Evolutionary conservation across 2,888 invertebrate genomes (phyloP), one percentile per base, ranked within the genome.

Genomic region (Marasmarcha lunaedactyla): DNA sequence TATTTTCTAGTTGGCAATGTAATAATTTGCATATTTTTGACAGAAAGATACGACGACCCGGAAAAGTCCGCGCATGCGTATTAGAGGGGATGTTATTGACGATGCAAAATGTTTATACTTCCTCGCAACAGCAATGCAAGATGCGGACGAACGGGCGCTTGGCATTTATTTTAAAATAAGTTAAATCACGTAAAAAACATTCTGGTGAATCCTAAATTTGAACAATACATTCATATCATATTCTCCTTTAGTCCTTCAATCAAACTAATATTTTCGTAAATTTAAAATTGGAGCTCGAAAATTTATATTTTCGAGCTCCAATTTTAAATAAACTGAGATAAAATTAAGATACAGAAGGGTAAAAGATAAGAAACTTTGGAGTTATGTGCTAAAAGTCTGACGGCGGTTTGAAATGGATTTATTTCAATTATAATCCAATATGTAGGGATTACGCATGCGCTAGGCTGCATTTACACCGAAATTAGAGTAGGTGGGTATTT

Each of bases 21-120:
- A 70, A 68, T 70, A 74, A 83, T 83, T 83, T 78, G 77, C 81
- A 83, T 83, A 83, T 76, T 77, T 78, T 71, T 79, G 81, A 79
- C 81, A 76, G 72, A 54, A 58, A 54, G 51, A 51, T 63, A 54
- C 7, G 57, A 50, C 51, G 55, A 46, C 45, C 49, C 48, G 48
- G 47, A 48, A 44, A 51, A 46, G 44, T 13, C 4, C 4, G 55
- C 78, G 81, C 81, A 79, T 81, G 81, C 79, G 76, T 45, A 40
- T 50, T 50, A 44, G 47, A 58, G 57, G 60, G 55, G 65, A 71
- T 72, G 68, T 71, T 83, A 83, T 83, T 76, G 79, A 79, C 72
- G 72, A 81, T 81, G 81, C 79, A 76, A 71, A 77, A 71, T 79
- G 74, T 77, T 83, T 79, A 76, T 71, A 72, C 67, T 69, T 69